Evolutionary conservation across 1,140 invertebrate genomes (phyloP), one percentile per base, ranked within the genome.

Genomic region (Brachionus manjavacas): DNA sequence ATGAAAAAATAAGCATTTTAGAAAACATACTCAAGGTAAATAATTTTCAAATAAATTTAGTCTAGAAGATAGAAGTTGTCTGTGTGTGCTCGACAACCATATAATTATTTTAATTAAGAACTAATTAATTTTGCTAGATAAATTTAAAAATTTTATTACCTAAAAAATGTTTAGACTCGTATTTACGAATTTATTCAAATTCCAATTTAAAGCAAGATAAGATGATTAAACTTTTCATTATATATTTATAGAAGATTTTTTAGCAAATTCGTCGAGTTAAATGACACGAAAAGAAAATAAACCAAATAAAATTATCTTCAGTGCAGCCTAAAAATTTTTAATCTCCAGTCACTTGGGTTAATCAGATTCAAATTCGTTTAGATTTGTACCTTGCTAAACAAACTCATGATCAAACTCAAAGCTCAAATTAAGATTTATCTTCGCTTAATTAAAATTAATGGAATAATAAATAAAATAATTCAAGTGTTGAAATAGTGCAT

Each of bases 281-380:
- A 76, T 76, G 72, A 76, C 72, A 76, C 43, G 72, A 76, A 76
- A 49, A 76, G 49, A 76, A 76, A 76, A 49, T 43, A 72, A 72
- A 41, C 16, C 31, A 72, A 72, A 35, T 31, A 72, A 41, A 72
- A 46, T 41, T 72, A 72, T 72, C 68, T 72, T 72, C 14, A 20
- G 20, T 41, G 20, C 20, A 16, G 9, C 7, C 20, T n/a, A 31
- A 31, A 68, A n/a, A 16, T 41, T 72, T 16, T 72, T 72, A 35
- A 72, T 41, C 39, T 72, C n/a, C 20, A 72, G 16, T 72, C 68
- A 72, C 68, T 72, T 16, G 28, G 39, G 20, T 72, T 72, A 41
- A 72, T 72, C 68, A 41, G 12, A 41, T 41, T 41, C 41, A 41
- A 41, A n/a, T 16, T 72, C 31, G n/a, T 41, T 72, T 72, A 11